Evolutionary conservation across 2,888 invertebrate species (phyloP).

Genomic region (Apamea monoglypha): DNA sequence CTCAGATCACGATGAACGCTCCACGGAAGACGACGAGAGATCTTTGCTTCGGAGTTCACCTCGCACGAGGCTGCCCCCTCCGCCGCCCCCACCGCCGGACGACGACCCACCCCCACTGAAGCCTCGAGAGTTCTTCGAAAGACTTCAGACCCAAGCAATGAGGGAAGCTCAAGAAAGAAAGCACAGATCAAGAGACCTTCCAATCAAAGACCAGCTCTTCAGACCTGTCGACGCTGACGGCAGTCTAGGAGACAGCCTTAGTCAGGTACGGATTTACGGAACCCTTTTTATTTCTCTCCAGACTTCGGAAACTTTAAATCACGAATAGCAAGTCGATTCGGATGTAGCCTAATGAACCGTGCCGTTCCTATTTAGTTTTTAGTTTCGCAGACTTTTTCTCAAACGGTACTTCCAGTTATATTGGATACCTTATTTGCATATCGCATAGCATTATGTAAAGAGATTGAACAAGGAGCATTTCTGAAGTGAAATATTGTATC

Average conservation of each 20-base stretch:
- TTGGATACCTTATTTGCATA: slow-evolving; percentile 76
- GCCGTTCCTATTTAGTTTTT: slow-evolving; percentile 75
- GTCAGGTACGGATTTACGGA: slow-evolving; percentile 81
- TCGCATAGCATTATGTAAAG: slow-evolving; percentile 73
- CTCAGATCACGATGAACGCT: slow-evolving; percentile 88
- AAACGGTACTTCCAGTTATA: slow-evolving; percentile 72
- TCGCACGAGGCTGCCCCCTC: slow-evolving; percentile 85
- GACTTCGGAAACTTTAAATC: slow-evolving; percentile 70
- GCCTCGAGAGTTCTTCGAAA: slow-evolving; percentile 90
- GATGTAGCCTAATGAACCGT: slow-evolving; percentile 80
- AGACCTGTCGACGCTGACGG: slow-evolving; percentile 85
- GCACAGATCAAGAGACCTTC: slow-evolving; percentile 77
- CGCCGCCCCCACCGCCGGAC: slow-evolving; percentile 86
- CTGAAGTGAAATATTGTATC: slow-evolving; percentile 67
- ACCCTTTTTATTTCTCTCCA: slow-evolving; percentile 34
- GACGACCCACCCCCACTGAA: slow-evolving; percentile 89
- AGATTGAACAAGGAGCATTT: slow-evolving; percentile 60
- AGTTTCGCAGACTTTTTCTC: slow-evolving; percentile 75
- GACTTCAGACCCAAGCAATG: slow-evolving; percentile 88
- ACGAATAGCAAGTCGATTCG: slow-evolving; percentile 70
- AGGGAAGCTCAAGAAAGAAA: slow-evolving; percentile 84
- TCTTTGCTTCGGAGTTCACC: slow-evolving; percentile 85
- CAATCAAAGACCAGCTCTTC: slow-evolving; percentile 81
- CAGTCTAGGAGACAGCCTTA: slow-evolving; percentile 88
- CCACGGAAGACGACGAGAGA: slow-evolving; percentile 88